Base-by-base conservation (phyloP, 2,113 vertebrate genomes). In the Strix uralensis region DNA sequence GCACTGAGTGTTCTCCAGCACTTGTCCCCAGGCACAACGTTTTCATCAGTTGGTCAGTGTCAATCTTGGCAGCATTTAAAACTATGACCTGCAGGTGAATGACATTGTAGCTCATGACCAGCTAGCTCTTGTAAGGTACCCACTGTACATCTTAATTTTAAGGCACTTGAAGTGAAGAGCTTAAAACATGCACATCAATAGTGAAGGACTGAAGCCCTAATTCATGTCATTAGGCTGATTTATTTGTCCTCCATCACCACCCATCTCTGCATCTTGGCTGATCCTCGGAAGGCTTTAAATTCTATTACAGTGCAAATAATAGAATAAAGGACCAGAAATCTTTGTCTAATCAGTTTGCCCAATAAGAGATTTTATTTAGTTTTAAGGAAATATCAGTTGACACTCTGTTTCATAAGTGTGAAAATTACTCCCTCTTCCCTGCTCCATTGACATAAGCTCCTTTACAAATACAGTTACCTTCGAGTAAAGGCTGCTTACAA, bases 71-170 rank as follows among this genome's bases (percentile, higher is more conserved):
- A 59, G 36, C 0, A 2, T n/a, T 72, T n/a, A 65, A 86, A 75
- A 82, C 29, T 65, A 1, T n/a, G 26, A 30, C 55, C 29, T 52
- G 40, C n/a, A 61, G 61, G 30, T 34, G 57, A 93, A 22, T 36
- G 34, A 54, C 6, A 6, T 12, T 0, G 0, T 38, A 79, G 27
- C 54, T 75, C 4, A 0, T 61, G 71, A 54, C 20, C 22, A 73
- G 1, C 3, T 27, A 46, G 59, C 7, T 5, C 58, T 61, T 70
- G 17, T 38, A 32, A 88, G 72, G 81, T 66, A n/a, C 38, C 6
- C 46, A 15, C 36, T 30, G 30, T 36, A 72, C 25, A 18, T 78
- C 59, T 66, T 57, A 20, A 47, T 88, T 79, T 85, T 73, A 70
- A 72, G 21, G 25, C 6, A 32, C 38, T 88, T 88, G 14, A 54